phyloP scores from a whole-genome alignment of 1,140 invertebrate species.

The Homarus americanus region DNA sequence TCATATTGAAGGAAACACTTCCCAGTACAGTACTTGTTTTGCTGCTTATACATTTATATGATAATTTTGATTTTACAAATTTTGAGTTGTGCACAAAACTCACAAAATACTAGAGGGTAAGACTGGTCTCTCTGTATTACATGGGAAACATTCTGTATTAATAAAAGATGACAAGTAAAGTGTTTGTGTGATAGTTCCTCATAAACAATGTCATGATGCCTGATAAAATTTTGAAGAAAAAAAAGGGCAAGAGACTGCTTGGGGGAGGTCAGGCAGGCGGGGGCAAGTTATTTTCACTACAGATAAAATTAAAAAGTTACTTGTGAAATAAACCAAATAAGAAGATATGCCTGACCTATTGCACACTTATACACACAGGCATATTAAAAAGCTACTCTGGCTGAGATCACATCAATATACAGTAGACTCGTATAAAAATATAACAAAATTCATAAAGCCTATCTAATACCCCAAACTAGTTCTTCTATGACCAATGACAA shows the following conservation, averaged over 20 bases:
- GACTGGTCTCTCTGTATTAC: not conserved
- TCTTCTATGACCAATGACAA: not conserved
- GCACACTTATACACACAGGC: not conserved
- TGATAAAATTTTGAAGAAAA: no score
- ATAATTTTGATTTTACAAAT: no score
- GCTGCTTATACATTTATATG: no score
- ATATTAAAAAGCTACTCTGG: not conserved
- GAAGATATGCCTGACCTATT: not conserved
- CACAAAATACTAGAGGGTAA: not conserved
- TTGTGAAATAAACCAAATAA: not conserved
- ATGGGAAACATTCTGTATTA: not conserved
- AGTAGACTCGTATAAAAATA: constrained; percentile 1
- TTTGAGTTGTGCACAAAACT: not conserved
- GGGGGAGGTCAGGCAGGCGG: not conserved
- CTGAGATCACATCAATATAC: not conserved
- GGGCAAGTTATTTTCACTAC: not conserved
- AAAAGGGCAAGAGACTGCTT: not conserved
- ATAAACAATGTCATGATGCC: not conserved
- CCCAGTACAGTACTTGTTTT: no score
- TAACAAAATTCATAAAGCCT: constrained; percentile 5
- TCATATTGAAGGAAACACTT: no score
- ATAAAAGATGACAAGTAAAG: not conserved
- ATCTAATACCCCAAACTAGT: constrained; percentile 8
- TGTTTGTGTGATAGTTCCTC: not conserved
- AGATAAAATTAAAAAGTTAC: not conserved